These are phyloP conservation scores for Cyphomyrus discorhynchus DNA, from an alignment of 2,113 vertebrate species.

Conservation along the genomic window DNA sequence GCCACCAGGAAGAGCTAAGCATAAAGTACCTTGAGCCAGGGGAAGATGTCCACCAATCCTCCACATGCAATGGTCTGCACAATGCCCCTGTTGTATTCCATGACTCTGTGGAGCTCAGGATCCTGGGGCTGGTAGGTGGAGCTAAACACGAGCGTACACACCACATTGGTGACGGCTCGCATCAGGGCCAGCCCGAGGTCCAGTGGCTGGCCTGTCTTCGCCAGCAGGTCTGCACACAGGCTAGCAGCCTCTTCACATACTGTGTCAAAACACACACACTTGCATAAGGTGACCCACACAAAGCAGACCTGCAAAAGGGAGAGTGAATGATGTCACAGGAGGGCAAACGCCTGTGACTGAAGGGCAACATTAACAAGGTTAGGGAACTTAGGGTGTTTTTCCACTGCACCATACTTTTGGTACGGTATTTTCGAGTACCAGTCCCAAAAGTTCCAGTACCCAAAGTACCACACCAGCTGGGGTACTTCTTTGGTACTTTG, in stretches of 20 bases:
- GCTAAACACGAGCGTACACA: constrained; percentile 62
- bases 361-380: background rate
- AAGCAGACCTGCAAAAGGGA: background rate
- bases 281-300: background rate
- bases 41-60: constrained; percentile 61
- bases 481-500: background rate
- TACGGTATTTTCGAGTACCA: background rate
- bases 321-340: background rate
- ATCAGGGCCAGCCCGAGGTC: constrained; percentile 51
- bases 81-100: constrained; percentile 62
- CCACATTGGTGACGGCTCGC: constrained; percentile 62
- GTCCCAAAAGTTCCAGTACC: background rate
- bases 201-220: constrained; percentile 25
- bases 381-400: background rate
- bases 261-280: constrained; percentile 22
- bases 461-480: background rate
- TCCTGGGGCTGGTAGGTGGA: constrained; percentile 53
- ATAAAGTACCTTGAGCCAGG: constrained; percentile 57
- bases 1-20: background rate
- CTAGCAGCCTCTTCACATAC: constrained; percentile 53
- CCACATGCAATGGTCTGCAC: constrained; percentile 59
- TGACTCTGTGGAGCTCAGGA: constrained; percentile 55
- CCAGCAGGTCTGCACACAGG: constrained; percentile 49
- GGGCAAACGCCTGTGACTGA: background rate
- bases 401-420: background rate